A percentile compares a stretch with the other conserved stretches of the same genome.
Conservation (phyloP, 2,797 vertebrate species). For the Lepilemur ruficaudatus region DNA sequence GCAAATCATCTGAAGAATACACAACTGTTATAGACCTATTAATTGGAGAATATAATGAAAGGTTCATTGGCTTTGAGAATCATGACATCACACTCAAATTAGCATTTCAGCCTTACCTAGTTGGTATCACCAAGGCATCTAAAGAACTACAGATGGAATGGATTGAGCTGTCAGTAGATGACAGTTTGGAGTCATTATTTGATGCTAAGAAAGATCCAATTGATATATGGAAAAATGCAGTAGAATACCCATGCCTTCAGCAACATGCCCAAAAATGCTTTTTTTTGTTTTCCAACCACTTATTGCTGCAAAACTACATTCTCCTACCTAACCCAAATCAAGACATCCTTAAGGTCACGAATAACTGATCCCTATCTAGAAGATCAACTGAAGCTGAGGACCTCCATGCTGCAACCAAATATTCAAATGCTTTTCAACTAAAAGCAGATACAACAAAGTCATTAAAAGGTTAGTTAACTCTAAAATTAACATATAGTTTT, state of each 20-base stretch:
- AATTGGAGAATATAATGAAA: not conserved
- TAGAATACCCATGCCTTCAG: not conserved
- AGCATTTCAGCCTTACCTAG: not conserved
- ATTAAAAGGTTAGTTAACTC: not conserved
- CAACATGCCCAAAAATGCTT: not conserved
- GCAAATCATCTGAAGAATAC: not conserved
- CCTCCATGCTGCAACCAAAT: not conserved
- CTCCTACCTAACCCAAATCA: not conserved
- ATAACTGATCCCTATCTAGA: not conserved
- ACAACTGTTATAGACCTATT: not conserved
- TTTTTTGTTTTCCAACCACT: not conserved
- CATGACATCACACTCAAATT: not conserved
- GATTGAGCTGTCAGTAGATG: not conserved
- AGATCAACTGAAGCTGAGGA: not conserved
- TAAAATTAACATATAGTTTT: not conserved
- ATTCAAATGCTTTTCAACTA: not conserved
- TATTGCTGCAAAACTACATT: not conserved
- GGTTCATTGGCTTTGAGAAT: not conserved
- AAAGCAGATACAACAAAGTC: not conserved
- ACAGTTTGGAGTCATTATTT: not conserved
- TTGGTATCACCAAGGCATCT: not conserved
- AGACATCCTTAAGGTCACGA: fast-evolving
- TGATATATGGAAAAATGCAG: not conserved
- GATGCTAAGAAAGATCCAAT: not conserved
- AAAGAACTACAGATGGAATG: not conserved